phyloP scores from a whole-genome alignment of 2,888 invertebrate species.

The Ellobium chinense region DNA sequence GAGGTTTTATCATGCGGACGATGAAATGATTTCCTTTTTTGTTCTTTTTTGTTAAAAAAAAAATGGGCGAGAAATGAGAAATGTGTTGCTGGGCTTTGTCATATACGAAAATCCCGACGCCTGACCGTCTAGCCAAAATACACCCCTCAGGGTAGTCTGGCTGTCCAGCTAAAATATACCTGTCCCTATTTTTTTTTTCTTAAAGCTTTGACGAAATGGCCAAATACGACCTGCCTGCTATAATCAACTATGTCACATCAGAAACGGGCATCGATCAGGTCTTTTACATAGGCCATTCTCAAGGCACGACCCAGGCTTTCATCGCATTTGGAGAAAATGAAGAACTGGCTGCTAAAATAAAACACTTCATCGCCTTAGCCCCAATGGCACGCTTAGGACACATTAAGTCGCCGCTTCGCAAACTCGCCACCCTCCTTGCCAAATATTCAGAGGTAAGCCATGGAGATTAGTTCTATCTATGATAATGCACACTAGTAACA shows the following conservation, averaged over 20 bases:
- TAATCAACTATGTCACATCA: conserved; percentile 85
- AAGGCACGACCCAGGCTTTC: conserved; percentile 84
- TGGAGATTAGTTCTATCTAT: too few species aligned
- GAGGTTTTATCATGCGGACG: too few species aligned
- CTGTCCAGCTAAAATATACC: too few species aligned
- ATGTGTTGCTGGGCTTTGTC: too few species aligned
- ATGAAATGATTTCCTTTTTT: too few species aligned
- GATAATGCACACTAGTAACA: too few species aligned
- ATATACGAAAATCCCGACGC: too few species aligned
- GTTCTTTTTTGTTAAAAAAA: too few species aligned
- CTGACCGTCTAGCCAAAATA: too few species aligned
- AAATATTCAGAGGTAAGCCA: conserved; percentile 16
- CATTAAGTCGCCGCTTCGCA: conserved; percentile 60
- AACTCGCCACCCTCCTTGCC: conserved; percentile 64
- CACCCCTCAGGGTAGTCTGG: too few species aligned
- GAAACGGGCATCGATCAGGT: conserved; percentile 83
- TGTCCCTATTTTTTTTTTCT: too few species aligned
- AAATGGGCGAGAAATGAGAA: too few species aligned
- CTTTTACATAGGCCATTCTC: conserved; percentile 93
- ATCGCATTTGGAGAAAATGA: conserved; percentile 71
- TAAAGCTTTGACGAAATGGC: conserved; percentile 94
- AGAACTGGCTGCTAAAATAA: conserved; percentile 71
- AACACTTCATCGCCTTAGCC: conserved; percentile 78
- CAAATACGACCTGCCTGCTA: conserved; percentile 90
- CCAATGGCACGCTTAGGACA: conserved; percentile 75